These are phyloP conservation scores for Zygogramma bicolorata DNA, from an alignment of 2,888 invertebrate species.

Conservation along the genomic window DNA sequence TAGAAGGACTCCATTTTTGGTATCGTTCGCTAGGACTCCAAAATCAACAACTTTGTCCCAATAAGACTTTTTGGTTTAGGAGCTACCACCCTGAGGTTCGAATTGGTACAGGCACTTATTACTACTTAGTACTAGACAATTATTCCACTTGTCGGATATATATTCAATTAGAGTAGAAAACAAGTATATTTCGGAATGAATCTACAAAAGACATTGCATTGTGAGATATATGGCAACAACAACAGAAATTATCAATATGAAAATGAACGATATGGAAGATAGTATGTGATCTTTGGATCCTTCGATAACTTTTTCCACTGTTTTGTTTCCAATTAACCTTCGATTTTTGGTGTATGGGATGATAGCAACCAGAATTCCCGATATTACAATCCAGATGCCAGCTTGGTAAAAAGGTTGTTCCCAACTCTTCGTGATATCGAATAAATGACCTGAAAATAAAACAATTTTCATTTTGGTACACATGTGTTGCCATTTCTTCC, in stretches of 20 bases:
- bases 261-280: constrained; percentile 33
- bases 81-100: too few species aligned
- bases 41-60: too few species aligned
- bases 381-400: constrained; percentile 84
- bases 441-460: constrained; percentile 68
- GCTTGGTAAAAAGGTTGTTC: constrained; percentile 84
- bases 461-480: background rate
- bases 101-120: too few species aligned
- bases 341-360: constrained; percentile 78
- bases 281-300: constrained; percentile 44
- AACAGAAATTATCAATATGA: constrained; percentile 33
- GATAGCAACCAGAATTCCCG: constrained; percentile 77
- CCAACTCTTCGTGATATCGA: constrained; percentile 79
- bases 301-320: constrained; percentile 67
- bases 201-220: constrained; percentile 30
- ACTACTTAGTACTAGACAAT: too few species aligned
- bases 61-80: too few species aligned
- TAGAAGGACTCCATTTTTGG: too few species aligned
- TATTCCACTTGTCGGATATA: too few species aligned
- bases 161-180: too few species aligned
- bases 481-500: too few species aligned
- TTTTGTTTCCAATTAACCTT: constrained; percentile 71
- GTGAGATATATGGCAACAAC: constrained; percentile 46
- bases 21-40: too few species aligned
- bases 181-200: constrained; percentile 9